Evolutionary conservation across 2,797 vertebrate genomes (phyloP), one percentile per base, ranked within the genome.

Genomic region (Podargus strigoides): DNA sequence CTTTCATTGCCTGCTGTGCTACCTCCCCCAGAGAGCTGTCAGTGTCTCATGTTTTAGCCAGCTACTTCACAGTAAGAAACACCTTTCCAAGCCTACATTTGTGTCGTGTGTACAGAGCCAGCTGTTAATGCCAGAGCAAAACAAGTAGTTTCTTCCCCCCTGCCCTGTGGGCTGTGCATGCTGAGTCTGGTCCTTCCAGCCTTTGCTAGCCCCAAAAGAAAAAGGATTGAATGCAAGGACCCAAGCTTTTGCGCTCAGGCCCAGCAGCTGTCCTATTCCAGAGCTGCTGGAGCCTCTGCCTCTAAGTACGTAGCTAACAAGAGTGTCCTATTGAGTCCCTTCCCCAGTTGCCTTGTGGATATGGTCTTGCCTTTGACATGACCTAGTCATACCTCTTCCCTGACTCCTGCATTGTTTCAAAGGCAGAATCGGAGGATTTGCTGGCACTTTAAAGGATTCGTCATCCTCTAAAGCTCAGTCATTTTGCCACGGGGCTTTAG

Each of bases 131-230:
- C 66, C 47, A 69, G 50, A 88, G 37, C 80, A 85, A 86, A 96
- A 81, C 77, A 93, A 75, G 83, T 12, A 18, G 3, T 52, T 85
- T 63, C 85, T 75, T 91, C 39, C 58, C 58, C 39, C 0, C 1
- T 88, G 85, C 93, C 93, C 90, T 2, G 10, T 88, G 85, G 92
- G 94, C 69, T 91, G 8, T 91, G 59, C 95, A n/a, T 93, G 95
- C 90, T 5, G 66, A 90, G 77, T 95, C 95, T 95, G 85, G 88
- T 76, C 85, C 63, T 90, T 87, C 44, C 78, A 94, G 59, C 44
- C 36, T 80, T 67, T 77, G 22, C 47, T 50, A 67, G 23, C 59
- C 42, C 28, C 55, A 58, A 18, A 76, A 62, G 17, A 67, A 63
- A 63, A 63, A 72, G 6, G 6, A 75, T 22, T 58, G 55, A 80